Base-by-base conservation (phyloP, 2,888 invertebrate genomes). In the Nyleta sp. region DNA sequence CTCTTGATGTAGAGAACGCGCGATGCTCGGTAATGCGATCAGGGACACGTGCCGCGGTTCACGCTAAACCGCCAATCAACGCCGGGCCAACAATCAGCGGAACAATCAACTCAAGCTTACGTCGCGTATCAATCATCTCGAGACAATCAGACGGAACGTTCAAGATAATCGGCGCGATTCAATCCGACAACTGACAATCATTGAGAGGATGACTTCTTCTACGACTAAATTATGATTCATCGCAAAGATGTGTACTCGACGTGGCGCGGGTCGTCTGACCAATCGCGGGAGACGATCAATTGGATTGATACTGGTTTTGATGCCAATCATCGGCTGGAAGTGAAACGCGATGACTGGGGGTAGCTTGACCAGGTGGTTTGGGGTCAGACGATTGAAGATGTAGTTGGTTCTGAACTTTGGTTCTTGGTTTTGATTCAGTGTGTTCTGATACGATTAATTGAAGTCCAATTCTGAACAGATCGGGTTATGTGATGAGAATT, bases 1-100 rank as follows among this genome's bases (percentile, higher is more conserved):
- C 83, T 90, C 89, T 68, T 78, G 78, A 78, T 78, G 73, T 70
- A 70, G 44, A 62, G 24, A 62, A 40, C n/a, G n/a, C 10, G n/a
- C 38, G n/a, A 65, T 60, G 72, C 73, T 76, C 65, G 76, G 75
- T 73, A 65, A 48, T 65, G 68, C 62, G 3, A 17, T 35, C 33
- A 57, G 46, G 22, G 50, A 38, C 20, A 60, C 64, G 52, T 57
- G 44, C 18, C 42, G 60, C 40, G 62, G 62, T 31, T 75, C 50
- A 64, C 62, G 46, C n/a, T 65, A 52, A 70, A 53, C 1, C 2
- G 17, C 31, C 22, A 28, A 22, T 15, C 18, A 33, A 60, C n/a
- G 15, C 62, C 38, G 52, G 13, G 40, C 24, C 35, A 44, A 33
- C 10, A 7, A 18, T 10, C 28, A 28, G 28, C 28, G 10, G 38